Percentiles rank a stretch among this genome's conserved stretches.
These are phyloP conservation scores for Diploscapter pachys DNA, from an alignment of 1,140 invertebrate species.

Conservation along the genomic window DNA sequence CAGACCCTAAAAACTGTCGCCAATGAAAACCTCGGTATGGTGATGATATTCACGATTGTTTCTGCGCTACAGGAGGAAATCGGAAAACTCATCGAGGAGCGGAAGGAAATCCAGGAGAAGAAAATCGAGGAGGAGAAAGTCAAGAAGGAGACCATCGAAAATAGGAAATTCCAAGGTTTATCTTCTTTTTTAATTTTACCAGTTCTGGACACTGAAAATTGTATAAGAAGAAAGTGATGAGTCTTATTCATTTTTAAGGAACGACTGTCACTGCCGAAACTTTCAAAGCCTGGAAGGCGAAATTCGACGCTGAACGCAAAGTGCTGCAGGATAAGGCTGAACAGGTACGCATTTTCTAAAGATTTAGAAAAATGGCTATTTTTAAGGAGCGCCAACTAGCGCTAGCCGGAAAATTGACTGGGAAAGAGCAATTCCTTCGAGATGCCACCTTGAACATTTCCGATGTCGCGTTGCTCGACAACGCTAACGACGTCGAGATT, in stretches of 20 bases:
- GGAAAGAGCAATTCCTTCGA: conserved; percentile 42
- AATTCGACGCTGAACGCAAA: conserved; percentile 84
- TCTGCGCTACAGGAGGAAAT: conserved; percentile 65
- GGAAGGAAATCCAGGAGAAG: conserved; percentile 25
- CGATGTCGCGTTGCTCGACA: conserved; percentile 44
- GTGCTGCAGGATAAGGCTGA: conserved; percentile 66
- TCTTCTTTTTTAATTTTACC: neutral
- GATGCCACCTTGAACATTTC: conserved; percentile 44
- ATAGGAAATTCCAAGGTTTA: conserved; percentile 64
- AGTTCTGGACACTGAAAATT: neutral
- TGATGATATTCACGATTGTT: conserved; percentile 92
- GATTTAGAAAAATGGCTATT: neutral
- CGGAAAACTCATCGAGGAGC: conserved; percentile 32
- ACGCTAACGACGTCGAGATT: conserved; percentile 43
- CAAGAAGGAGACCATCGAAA: conserved; percentile 81
- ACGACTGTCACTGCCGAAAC: conserved; percentile 89
- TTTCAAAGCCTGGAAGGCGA: conserved; percentile 88
- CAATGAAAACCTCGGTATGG: conserved; percentile 86
- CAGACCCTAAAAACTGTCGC: conserved; percentile 59
- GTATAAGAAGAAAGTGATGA: neutral
- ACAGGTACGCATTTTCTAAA: conserved; percentile 28
- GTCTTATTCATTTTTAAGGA: conserved; percentile 73
- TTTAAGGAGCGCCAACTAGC: conserved; percentile 40
- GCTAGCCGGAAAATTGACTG: conserved; percentile 42
- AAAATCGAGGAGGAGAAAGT: conserved; percentile 66